phyloP scores from a whole-genome alignment of 1,140 invertebrate genomes.

The Leptonema lineaticorne region DNA sequence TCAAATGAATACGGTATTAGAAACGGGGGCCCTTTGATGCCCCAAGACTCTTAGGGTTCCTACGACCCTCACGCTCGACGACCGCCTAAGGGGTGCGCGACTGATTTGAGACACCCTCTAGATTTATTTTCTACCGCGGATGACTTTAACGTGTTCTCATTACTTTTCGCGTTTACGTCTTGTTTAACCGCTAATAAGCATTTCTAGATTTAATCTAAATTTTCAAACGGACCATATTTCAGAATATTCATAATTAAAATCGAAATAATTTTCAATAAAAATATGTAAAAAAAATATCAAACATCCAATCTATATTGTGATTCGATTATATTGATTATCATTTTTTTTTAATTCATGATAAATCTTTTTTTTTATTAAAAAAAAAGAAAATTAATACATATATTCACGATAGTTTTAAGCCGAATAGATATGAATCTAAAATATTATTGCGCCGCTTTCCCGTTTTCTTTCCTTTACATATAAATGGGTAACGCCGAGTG shows the following conservation, averaged over 20 bases:
- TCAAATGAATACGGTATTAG: conserved; percentile 33
- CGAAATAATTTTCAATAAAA: too few relatives aligned
- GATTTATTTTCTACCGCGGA: neutral
- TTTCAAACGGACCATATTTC: too few relatives aligned
- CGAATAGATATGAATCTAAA: conserved; percentile 7
- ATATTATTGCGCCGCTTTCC: conserved; percentile 10
- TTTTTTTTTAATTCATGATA: too few relatives aligned
- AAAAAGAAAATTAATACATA: too few relatives aligned
- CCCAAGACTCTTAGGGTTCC: neutral
- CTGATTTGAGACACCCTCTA: neutral
- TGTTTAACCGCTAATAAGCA: too few relatives aligned
- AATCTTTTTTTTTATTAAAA: too few relatives aligned
- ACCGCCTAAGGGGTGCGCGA: neutral
- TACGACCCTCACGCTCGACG: neutral
- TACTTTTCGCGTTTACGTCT: too few relatives aligned
- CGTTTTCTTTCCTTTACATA: conserved; percentile 13
- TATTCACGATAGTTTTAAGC: neutral
- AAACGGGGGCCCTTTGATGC: conserved; percentile 22
- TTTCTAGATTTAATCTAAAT: too few relatives aligned
- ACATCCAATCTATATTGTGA: too few relatives aligned
- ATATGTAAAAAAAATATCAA: too few relatives aligned
- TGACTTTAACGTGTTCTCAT: neutral
- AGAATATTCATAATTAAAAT: too few relatives aligned
- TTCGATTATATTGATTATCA: too few relatives aligned
- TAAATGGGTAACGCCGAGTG: conserved; percentile 12